Evolutionary conservation across 2,113 vertebrate species (phyloP).

Genomic region (Camelus dromedarius): DNA sequence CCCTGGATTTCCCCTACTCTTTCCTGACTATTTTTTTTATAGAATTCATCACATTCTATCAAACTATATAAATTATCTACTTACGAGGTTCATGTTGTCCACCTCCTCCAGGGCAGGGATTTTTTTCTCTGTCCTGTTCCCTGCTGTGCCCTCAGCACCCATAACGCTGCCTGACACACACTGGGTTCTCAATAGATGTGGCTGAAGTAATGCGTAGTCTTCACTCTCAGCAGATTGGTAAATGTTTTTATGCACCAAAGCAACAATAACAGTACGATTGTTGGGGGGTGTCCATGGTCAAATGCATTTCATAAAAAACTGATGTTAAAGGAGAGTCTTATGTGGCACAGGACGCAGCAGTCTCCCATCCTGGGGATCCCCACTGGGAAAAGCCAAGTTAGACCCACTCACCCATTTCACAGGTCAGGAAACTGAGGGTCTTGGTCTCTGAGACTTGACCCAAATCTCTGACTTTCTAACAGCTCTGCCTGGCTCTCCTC

Average conservation of each 20-base stretch:
- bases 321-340: not conserved
- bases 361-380: not conserved
- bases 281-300: not conserved
- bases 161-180: not conserved
- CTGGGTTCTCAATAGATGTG: fast-evolving
- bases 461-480: not conserved
- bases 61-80: not conserved
- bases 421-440: not conserved
- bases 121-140: not conserved
- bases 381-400: not conserved
- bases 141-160: not conserved
- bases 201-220: fast-evolving
- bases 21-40: not conserved
- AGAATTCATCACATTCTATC: not conserved
- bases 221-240: not conserved
- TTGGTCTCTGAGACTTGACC: not conserved
- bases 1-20: no score
- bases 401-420: no score
- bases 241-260: not conserved
- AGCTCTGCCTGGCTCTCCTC: not conserved
- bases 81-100: not conserved
- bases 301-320: not conserved
- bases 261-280: fast-evolving
- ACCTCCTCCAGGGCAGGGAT: not conserved
- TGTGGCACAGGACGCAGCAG: fast-evolving